phyloP scores from a whole-genome alignment of 2,113 vertebrate genomes.

The Maccullochella peelii region DNA sequence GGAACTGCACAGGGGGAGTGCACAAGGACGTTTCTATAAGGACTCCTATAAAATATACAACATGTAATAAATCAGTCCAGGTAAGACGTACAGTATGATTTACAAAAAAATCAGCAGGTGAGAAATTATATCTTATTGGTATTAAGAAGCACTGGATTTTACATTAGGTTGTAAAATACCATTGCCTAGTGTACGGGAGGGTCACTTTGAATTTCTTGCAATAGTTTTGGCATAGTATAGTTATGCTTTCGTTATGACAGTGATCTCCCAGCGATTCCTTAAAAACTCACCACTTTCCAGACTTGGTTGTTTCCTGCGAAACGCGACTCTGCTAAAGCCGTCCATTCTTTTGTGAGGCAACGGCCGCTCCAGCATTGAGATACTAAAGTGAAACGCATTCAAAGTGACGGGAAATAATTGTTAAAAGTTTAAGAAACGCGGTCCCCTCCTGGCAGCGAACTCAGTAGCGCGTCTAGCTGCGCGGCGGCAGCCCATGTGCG shows the following conservation, averaged over 20 bases:
- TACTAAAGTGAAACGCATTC: background rate
- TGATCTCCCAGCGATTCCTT: background rate
- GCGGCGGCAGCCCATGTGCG: background rate
- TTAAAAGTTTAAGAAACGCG: background rate
- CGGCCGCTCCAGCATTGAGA: constrained; percentile 63
- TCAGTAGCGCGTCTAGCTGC: background rate
- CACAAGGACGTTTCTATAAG: background rate
- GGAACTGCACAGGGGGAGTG: background rate
- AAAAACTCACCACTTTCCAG: constrained; percentile 60
- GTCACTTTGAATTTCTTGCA: background rate
- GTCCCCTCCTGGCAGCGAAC: background rate
- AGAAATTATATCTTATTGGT: background rate
- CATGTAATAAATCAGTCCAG: background rate
- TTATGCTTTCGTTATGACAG: background rate
- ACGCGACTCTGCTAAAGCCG: constrained; percentile 75
- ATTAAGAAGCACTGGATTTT: background rate
- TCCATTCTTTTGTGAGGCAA: constrained; percentile 50
- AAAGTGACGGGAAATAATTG: background rate
- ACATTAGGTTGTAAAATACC: too few species aligned
- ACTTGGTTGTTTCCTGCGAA: constrained; percentile 67
- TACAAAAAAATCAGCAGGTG: too few species aligned
- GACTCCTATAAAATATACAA: background rate
- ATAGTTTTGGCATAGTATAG: background rate
- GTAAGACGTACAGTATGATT: background rate
- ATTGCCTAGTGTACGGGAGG: background rate